Conservation (phyloP, 1,140 invertebrate genomes). For the Laupala kohalensis region DNA sequence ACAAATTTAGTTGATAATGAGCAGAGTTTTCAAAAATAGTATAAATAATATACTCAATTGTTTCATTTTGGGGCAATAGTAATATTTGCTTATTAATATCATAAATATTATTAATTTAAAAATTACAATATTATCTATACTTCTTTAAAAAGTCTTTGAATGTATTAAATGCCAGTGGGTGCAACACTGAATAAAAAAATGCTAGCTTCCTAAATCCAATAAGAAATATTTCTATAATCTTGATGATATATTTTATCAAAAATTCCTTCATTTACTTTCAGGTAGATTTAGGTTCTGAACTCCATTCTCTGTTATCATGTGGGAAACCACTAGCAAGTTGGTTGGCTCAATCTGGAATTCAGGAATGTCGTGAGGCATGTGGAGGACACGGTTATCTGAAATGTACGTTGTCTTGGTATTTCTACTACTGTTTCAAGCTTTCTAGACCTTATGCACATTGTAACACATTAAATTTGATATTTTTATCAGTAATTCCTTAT, state of each 20-base stretch:
- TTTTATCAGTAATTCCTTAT: too few species aligned
- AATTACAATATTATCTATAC: too few species aligned
- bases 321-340: constrained; percentile 65
- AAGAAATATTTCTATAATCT: neutral
- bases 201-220: neutral
- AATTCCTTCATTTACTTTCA: neutral
- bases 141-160: too few species aligned
- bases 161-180: too few species aligned
- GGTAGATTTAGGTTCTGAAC: constrained; percentile 29
- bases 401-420: constrained; percentile 24
- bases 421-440: too few species aligned
- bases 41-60: too few species aligned
- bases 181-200: neutral
- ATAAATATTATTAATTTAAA: too few species aligned
- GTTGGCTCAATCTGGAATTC: constrained; percentile 62
- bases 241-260: neutral
- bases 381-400: constrained; percentile 62
- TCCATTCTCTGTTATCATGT: constrained; percentile 68
- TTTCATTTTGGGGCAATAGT: too few species aligned
- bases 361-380: constrained; percentile 71
- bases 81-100: too few species aligned
- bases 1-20: too few species aligned
- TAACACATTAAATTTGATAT: neutral
- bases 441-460: neutral
- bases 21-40: too few species aligned